Percentiles rank a stretch among this genome's conserved stretches.
Evolutionary conservation across 2,888 invertebrate genomes (phyloP).

Genomic region (Volucella inanis): DNA sequence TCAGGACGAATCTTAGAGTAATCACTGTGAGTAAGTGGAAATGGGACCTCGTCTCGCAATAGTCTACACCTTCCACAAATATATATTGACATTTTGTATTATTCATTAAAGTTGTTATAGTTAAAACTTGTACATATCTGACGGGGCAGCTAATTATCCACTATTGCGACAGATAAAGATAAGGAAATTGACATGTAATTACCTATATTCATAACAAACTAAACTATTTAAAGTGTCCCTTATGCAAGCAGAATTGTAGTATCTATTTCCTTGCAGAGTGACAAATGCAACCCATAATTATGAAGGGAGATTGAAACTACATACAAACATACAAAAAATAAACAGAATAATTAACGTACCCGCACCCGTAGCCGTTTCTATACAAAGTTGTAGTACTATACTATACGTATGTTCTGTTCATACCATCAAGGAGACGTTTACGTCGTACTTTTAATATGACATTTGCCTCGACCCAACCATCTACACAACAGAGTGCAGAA

Average conservation of each 20-base stretch:
- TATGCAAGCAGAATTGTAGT: constrained; percentile 21
- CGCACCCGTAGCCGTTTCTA: constrained; percentile 41
- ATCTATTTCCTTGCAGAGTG: constrained; percentile 1
- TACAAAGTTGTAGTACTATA: constrained; percentile 3
- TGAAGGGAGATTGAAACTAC: neutral
- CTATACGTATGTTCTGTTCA: too few species aligned
- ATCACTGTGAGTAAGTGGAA: too few species aligned
- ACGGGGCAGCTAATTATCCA: constrained; percentile 7
- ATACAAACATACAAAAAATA: neutral
- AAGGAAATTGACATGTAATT: constrained; percentile 51
- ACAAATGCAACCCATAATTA: constrained; percentile 44
- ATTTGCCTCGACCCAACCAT: constrained; percentile 39
- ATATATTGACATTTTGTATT: neutral
- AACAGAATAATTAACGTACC: constrained; percentile 54
- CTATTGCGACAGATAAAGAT: constrained; percentile 18
- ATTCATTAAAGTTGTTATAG: neutral
- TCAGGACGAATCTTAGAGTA: too few species aligned
- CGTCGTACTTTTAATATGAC: constrained; percentile 37
- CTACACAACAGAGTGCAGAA: constrained; percentile 44
- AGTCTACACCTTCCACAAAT: too few species aligned
- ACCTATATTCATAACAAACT: constrained; percentile 34
- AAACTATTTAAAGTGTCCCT: constrained; percentile 52
- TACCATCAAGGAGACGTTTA: neutral
- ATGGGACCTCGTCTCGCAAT: too few species aligned
- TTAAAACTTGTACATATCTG: neutral